These are phyloP conservation scores for Blastobasis lacticolella DNA, from an alignment of 2,888 invertebrate genomes.

Conservation along the genomic window DNA sequence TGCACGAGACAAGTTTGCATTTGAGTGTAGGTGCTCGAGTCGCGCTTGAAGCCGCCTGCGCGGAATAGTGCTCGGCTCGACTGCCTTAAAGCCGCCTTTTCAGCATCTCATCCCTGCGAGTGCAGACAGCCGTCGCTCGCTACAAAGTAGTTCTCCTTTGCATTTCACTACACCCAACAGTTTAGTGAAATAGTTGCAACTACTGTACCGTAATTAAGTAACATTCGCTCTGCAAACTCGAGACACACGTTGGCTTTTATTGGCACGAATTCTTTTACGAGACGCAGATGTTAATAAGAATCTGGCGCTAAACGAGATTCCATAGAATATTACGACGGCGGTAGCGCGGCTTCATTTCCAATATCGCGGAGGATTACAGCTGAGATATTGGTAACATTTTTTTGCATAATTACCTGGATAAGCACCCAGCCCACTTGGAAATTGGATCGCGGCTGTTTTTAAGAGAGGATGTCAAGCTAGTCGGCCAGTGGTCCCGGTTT, in stretches of 20 bases:
- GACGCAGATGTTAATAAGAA: too few species aligned
- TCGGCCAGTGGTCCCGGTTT: conserved; percentile 28
- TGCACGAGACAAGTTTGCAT: conserved; percentile 31
- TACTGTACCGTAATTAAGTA: neutral
- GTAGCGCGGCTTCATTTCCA: too few species aligned
- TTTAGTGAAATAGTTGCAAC: neutral
- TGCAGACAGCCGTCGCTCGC: conserved; percentile 15
- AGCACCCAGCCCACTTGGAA: conserved; percentile 5
- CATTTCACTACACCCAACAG: neutral
- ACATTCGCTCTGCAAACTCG: too few species aligned
- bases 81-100: conserved; percentile 8
- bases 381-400: too few species aligned
- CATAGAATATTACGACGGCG: too few species aligned
- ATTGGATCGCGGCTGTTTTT: conserved; percentile 27
- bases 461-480: conserved; percentile 22
- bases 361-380: too few species aligned
- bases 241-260: too few species aligned
- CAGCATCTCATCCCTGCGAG: conserved; percentile 16
- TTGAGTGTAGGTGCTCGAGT: conserved; percentile 21
- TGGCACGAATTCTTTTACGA: too few species aligned
- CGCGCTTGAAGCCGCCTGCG: conserved; percentile 23
- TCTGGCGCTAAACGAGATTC: too few species aligned
- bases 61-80: conserved; percentile 18
- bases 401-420: too few species aligned
- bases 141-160: neutral